A percentile compares a stretch with the other conserved stretches of the same genome.
phyloP scores from a whole-genome alignment of 2,888 invertebrate genomes.

The Amaurobius ferox region DNA sequence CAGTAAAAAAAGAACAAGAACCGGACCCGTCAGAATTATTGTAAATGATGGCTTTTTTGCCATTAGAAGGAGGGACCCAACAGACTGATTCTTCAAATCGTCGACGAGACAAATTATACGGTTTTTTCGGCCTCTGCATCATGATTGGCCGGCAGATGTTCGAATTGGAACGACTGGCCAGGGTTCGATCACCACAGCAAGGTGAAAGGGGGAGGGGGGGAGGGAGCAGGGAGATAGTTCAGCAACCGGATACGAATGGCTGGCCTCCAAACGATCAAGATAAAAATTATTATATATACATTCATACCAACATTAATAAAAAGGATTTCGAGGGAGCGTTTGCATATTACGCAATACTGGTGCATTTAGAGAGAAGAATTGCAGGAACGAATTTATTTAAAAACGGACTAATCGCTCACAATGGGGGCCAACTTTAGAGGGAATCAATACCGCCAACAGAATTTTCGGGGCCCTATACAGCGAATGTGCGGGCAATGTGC shows the following conservation, averaged over 20 bases:
- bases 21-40: conserved; percentile 40
- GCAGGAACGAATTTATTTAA: no score
- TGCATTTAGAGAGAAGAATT: no score
- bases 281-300: conserved; percentile 62
- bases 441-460: no score
- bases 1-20: conserved; percentile 35
- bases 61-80: conserved; percentile 38
- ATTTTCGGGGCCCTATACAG: no score
- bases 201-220: conserved; percentile 51
- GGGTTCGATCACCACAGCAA: conserved; percentile 56
- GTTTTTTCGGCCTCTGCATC: conserved; percentile 12
- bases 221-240: conserved; percentile 27
- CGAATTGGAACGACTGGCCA: conserved; percentile 39
- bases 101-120: conserved; percentile 60
- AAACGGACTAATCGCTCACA: no score
- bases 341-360: no score
- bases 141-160: conserved; percentile 60
- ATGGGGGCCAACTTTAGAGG: no score
- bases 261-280: conserved; percentile 60
- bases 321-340: conserved; percentile 34
- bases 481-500: no score
- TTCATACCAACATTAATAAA: conserved; percentile 51
- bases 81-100: conserved; percentile 59
- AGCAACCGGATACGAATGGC: conserved; percentile 65
- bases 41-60: conserved; percentile 57